phyloP scores from a whole-genome alignment of 1,140 invertebrate species.

The Melanaphis sacchari region DNA sequence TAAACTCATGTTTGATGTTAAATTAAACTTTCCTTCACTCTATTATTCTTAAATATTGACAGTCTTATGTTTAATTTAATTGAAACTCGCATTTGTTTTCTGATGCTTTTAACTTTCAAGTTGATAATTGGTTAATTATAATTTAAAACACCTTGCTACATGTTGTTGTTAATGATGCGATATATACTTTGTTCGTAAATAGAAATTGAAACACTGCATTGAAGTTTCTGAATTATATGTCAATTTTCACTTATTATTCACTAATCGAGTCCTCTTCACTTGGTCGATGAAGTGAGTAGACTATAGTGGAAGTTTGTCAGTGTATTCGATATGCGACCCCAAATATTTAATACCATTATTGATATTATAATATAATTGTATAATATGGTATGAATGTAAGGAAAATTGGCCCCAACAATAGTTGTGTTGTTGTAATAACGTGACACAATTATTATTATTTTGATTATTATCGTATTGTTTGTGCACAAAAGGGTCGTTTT shows the following conservation, averaged over 20 bases:
- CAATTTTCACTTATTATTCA: too few species aligned
- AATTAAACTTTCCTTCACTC: not conserved
- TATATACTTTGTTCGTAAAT: not conserved
- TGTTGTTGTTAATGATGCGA: not conserved
- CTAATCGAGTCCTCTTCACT: not conserved
- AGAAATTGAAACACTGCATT: not conserved
- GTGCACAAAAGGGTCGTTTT: not conserved
- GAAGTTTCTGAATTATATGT: not conserved
- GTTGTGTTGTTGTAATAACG: not conserved
- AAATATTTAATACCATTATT: not conserved
- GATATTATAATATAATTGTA: not conserved
- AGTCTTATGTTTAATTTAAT: not conserved
- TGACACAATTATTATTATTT: constrained; percentile 4
- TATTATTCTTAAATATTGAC: not conserved
- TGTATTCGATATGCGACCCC: not conserved
- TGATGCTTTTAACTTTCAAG: not conserved
- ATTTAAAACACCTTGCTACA: not conserved
- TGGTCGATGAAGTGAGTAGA: not conserved
- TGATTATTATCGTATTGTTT: not conserved
- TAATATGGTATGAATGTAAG: not conserved
- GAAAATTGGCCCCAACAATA: not conserved
- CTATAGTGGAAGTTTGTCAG: too few species aligned
- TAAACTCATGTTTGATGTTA: not conserved
- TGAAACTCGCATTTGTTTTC: constrained; percentile 9
- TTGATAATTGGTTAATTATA: not conserved